phyloP scores from a whole-genome alignment of 2,113 vertebrate genomes.

The Sylvietta virens region DNA sequence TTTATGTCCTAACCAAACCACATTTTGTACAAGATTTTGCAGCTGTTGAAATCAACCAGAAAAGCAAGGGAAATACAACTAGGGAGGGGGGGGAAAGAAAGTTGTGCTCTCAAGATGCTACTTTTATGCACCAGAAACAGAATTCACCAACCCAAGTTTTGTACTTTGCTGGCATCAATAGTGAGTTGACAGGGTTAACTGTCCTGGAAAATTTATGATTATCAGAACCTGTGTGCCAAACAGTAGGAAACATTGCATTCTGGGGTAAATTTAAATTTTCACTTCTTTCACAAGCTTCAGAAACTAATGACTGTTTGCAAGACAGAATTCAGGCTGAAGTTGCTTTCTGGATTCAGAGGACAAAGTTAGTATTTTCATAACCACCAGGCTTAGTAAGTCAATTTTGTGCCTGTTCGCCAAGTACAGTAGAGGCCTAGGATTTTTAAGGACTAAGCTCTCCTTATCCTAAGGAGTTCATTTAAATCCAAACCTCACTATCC shows the following conservation, averaged over 20 bases:
- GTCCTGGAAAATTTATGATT: neutral
- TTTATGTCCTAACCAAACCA: neutral
- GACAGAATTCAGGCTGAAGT: neutral
- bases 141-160: neutral
- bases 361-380: neutral
- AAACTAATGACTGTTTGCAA: neutral
- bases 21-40: neutral
- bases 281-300: neutral
- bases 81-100: fast-evolving
- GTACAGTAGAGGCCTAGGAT: neutral
- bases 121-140: neutral
- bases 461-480: neutral
- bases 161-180: neutral
- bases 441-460: neutral
- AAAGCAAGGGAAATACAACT: neutral
- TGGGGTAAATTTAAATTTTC: neutral
- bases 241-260: neutral
- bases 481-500: neutral
- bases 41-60: neutral
- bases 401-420: neutral
- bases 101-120: neutral
- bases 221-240: neutral
- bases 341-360: neutral
- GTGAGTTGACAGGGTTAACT: neutral
- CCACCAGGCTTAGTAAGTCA: neutral